Conservation (phyloP, 1,140 invertebrate genomes). For the Agrilus planipennis region DNA sequence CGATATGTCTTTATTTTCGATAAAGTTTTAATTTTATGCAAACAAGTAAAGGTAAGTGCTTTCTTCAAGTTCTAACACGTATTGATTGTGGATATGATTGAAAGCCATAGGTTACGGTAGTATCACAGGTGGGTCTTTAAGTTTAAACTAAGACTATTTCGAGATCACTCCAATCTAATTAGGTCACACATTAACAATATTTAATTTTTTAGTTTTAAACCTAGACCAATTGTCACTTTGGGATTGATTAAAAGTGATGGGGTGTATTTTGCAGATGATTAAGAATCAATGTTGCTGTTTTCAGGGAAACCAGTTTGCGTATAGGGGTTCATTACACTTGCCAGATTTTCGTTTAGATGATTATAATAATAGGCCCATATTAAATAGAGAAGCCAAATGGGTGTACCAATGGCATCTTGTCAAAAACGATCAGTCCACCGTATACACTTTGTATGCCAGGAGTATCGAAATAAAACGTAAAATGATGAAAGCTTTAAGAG, state of each 20-base stretch:
- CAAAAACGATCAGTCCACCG: conserved; percentile 65
- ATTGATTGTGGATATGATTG: too few species aligned
- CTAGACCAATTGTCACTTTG: too few species aligned
- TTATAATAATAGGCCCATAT: conserved; percentile 44
- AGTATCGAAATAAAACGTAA: conserved; percentile 77
- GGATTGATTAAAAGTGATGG: too few species aligned
- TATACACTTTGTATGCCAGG: conserved; percentile 82
- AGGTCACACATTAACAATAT: too few species aligned
- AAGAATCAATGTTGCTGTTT: conserved; percentile 19
- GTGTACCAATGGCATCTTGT: conserved; percentile 74
- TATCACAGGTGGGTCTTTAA: too few species aligned
- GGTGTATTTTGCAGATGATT: conserved; percentile 1
- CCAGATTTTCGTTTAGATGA: conserved; percentile 82
- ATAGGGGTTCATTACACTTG: conserved; percentile 73
- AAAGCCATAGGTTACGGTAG: too few species aligned
- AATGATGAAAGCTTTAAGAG: conserved; percentile 85
- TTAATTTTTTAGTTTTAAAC: too few species aligned
- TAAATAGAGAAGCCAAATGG: conserved; percentile 61
- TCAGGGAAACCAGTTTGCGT: conserved; percentile 85
- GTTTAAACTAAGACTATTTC: too few species aligned
- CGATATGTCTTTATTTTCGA: conserved; percentile 96
- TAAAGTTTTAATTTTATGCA: conserved; percentile 91
- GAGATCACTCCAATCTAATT: too few species aligned
- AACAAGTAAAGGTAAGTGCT: conserved; percentile 40
- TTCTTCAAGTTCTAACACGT: neutral